Evolutionary conservation across 2,113 vertebrate genomes (phyloP).

Genomic region (Tachuris rubrigastra): DNA sequence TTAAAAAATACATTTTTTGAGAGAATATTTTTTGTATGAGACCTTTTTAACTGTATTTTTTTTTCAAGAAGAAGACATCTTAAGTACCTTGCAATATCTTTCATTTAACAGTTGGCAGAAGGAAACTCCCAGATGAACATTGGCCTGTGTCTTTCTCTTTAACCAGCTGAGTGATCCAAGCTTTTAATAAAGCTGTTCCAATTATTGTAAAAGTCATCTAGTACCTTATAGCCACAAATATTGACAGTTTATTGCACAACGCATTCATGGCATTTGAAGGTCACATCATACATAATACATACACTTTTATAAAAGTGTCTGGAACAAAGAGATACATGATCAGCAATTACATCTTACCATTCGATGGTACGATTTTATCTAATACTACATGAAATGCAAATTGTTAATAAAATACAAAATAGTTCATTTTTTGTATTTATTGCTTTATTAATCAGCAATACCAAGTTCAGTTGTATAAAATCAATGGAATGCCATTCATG

Average conservation of each 20-base stretch:
- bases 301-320: slow-evolving; percentile 91
- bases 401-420: slow-evolving; percentile 64
- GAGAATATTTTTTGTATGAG: not conserved
- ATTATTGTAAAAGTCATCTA: slow-evolving; percentile 99
- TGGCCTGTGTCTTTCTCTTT: slow-evolving; percentile 85
- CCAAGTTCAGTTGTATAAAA: not conserved
- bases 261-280: slow-evolving; percentile 99
- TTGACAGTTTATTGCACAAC: slow-evolving; percentile 99
- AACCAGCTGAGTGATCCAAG: slow-evolving; percentile 97
- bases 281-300: slow-evolving; percentile 98
- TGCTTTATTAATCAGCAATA: slow-evolving; percentile 7
- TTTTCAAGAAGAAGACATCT: slow-evolving; percentile 62
- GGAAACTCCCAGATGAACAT: slow-evolving; percentile 73
- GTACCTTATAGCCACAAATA: slow-evolving; percentile 99
- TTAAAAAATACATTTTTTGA: not conserved
- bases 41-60: not conserved
- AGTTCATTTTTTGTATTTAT: slow-evolving; percentile 41
- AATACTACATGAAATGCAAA: slow-evolving; percentile 59
- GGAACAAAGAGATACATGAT: slow-evolving; percentile 88
- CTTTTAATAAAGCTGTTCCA: slow-evolving; percentile 99
- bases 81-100: slow-evolving; percentile 78
- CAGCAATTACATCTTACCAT: slow-evolving; percentile 89
- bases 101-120: slow-evolving; percentile 81
- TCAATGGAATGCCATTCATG: not conserved
- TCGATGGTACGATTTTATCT: slow-evolving; percentile 77